Base-by-base conservation (phyloP, 2,113 vertebrate genomes). In the Ellobius talpinus region DNA sequence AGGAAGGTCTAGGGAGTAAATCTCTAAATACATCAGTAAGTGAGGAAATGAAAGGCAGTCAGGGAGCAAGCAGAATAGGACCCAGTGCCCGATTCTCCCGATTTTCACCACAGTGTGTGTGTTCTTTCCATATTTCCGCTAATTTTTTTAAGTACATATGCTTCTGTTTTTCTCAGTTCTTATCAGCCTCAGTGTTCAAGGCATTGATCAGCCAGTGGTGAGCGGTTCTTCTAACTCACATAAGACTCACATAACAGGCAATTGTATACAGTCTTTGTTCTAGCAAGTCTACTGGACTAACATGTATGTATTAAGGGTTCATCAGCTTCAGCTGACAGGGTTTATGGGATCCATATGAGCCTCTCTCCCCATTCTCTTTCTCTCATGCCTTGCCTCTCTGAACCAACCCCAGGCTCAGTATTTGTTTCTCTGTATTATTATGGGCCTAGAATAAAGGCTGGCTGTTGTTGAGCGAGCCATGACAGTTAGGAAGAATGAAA, bases 121-220 rank as follows among this genome's bases (percentile, higher is more conserved):
- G 29, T 31, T 33, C 17, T 31, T 24, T 65, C 17, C 36, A 74
- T 9, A 33, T 6, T 65, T 52, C 58, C 68, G 39, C 5, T 72
- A 21, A 45, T 55, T 70, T 72, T 3, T 11, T 24, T n/a, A 26
- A 66, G 39, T 63, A 66, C 8, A 8, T 11, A 5, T 52, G 42
- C 81, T 72, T 95, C 42, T 88, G 13, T 17, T 76, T 81, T 89
- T 76, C 61, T 92, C 21, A 88, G n/a, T 74, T 90, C 23, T 14
- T 42, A 77, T 11, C 29, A 94, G 12, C 16, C n/a, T 78, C 72
- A 93, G n/a, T n/a, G 94, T 95, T 63, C n/a, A 39, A 73, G 61
- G 50, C 55, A 66, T 45, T 45, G 24, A 5, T 45, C 29, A 23
- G 42, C 55, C 26, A 26, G 29, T 73, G 26, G n/a, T 47, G 78